Evolutionary conservation across 2,797 vertebrate genomes (phyloP).

Genomic region (Enteromius radiatus): DNA sequence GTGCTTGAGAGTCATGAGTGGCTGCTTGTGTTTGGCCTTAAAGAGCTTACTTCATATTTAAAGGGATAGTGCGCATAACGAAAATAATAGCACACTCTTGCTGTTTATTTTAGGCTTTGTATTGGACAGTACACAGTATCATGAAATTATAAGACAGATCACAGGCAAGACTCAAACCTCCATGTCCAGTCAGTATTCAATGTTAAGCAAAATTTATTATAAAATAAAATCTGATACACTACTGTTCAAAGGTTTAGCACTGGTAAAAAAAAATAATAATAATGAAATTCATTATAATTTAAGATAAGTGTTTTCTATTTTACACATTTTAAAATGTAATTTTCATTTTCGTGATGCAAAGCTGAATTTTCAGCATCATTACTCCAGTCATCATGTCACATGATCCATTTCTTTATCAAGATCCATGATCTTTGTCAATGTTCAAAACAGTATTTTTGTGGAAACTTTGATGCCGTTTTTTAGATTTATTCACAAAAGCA

Average conservation of each 20-base stretch:
- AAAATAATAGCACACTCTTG: neutral
- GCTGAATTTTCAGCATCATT: neutral
- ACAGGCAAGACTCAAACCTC: neutral
- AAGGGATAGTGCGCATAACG: neutral
- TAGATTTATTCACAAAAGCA: neutral
- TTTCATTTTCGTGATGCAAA: neutral
- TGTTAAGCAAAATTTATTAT: neutral
- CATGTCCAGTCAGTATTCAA: neutral
- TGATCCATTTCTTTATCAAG: neutral
- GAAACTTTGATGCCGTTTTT: neutral
- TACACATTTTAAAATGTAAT: neutral
- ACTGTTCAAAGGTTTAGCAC: neutral
- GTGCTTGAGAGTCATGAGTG: neutral
- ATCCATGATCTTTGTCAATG: neutral
- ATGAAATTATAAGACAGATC: neutral
- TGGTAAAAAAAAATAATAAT: no score
- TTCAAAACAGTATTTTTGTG: neutral
- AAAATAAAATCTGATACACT: neutral
- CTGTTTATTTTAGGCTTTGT: constrained; percentile 1
- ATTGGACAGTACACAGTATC: neutral
- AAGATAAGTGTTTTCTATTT: neutral
- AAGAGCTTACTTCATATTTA: neutral
- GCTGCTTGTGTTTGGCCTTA: neutral
- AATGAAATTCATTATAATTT: no score
- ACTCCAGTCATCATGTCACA: neutral